A percentile compares a stretch with the other conserved stretches of the same genome.
Evolutionary conservation across 2,113 vertebrate genomes (phyloP).

Genomic region (Phoxinus phoxinus): DNA sequence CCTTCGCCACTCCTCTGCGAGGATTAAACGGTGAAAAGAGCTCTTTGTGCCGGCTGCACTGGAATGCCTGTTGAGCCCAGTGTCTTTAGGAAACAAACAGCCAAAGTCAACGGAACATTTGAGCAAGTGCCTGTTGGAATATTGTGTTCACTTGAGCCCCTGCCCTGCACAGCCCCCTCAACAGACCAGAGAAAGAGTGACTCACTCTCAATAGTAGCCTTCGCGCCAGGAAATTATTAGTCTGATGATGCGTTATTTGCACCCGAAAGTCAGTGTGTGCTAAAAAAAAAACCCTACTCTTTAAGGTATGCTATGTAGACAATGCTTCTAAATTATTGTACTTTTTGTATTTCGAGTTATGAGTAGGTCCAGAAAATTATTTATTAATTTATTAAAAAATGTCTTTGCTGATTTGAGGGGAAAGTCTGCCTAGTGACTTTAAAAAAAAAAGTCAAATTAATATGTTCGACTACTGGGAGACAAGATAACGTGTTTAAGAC

Average conservation of each 20-base stretch:
- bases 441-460: background rate
- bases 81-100: conserved; percentile 69
- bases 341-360: background rate
- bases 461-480: background rate
- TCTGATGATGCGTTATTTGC: conserved; percentile 30
- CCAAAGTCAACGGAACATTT: conserved; percentile 73
- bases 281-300: background rate
- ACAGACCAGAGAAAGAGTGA: conserved; percentile 58
- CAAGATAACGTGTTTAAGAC: background rate
- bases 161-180: conserved; percentile 1
- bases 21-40: conserved; percentile 71
- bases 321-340: background rate
- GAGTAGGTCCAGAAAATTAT: background rate
- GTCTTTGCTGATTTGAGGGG: background rate
- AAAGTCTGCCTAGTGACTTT: background rate
- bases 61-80: conserved; percentile 67
- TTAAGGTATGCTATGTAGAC: background rate
- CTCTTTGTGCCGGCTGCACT: conserved; percentile 67
- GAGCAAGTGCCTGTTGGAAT: conserved; percentile 63
- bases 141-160: conserved; percentile 54
- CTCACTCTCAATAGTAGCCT: conserved; percentile 55
- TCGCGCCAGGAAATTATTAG: conserved; percentile 35
- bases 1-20: conserved; percentile 61
- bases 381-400: background rate
- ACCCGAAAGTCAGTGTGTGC: background rate